These are phyloP conservation scores for Pedetes capensis DNA, from an alignment of 2,113 vertebrate species.

Conservation along the genomic window DNA sequence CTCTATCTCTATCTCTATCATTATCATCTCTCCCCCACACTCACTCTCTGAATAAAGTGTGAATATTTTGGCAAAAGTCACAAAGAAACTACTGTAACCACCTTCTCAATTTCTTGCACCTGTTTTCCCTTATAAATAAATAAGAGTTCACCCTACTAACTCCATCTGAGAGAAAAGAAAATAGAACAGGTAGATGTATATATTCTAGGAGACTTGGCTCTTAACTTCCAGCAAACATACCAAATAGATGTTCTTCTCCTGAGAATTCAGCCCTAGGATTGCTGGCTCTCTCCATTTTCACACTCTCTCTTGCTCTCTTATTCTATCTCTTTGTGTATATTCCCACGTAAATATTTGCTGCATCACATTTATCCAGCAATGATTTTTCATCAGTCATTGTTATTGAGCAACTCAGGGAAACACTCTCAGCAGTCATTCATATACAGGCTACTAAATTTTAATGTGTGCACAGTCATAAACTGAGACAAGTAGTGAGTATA, in stretches of 20 bases:
- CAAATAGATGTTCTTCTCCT: not conserved
- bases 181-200: not conserved
- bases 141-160: conserved; percentile 12
- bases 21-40: too few relatives aligned
- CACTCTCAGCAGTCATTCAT: not conserved
- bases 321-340: not conserved
- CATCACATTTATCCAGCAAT: not conserved
- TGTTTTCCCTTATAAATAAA: conserved; percentile 22
- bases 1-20: not conserved
- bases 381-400: not conserved
- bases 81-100: not conserved
- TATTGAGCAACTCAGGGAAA: not conserved
- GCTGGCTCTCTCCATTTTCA: not conserved
- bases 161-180: not conserved
- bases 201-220: not conserved
- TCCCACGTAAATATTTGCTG: not conserved
- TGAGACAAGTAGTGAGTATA: not conserved
- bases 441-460: not conserved
- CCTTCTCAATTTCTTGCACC: not conserved
- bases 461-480: not conserved
- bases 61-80: not conserved
- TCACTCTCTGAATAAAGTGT: not conserved
- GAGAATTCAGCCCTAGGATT: not conserved
- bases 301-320: not conserved
- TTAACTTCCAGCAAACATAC: not conserved